Base-by-base conservation (phyloP, 2,113 vertebrate genomes). In the Percina caprodes region DNA sequence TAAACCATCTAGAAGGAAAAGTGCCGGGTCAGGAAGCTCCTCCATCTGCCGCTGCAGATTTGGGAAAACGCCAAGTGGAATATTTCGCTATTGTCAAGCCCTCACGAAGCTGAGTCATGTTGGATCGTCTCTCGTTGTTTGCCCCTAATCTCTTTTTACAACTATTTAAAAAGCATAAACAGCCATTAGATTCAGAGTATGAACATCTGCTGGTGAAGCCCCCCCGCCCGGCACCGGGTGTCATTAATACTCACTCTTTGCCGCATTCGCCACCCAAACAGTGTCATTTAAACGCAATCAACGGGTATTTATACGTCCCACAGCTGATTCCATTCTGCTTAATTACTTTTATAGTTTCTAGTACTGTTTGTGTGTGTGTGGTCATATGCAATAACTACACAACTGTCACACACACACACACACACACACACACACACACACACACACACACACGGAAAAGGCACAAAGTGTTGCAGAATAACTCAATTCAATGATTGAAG, bases 31-130 rank as follows among this genome's bases (percentile, higher is more conserved):
- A 0, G 87, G 73, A 74, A 65, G 6, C 26, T 16, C 62, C 59
- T 63, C 85, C 83, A 56, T 79, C 89, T 88, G 88, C 79, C 58
- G 67, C 78, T 55, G 5, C 26, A 15, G 9, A 26, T 82, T 78
- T 55, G 66, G 81, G 75, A 61, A 49, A 59, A 73, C 62, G 87
- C 84, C 70, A 67, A 66, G 39, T 19, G 63, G 49, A 69, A 85
- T 73, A 73, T 89, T 82, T 82, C 63, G 51, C 49, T 56, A 24
- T 52, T 65, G 77, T 89, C 82, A 45, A 67, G 14, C 11, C 51
- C 51, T 42, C 55, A 59, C 60, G 73, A 14, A 42, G 89, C 87
- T 42, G 78, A 91, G 77, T 89, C 83, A 75, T 60, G 87, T 48
- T n/a, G 77, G 86, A 70, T 82, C 83, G 23, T 74, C 77, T 61